Evolutionary conservation across 2,888 invertebrate species (phyloP).

Genomic region (Cyclophora albipunctata): DNA sequence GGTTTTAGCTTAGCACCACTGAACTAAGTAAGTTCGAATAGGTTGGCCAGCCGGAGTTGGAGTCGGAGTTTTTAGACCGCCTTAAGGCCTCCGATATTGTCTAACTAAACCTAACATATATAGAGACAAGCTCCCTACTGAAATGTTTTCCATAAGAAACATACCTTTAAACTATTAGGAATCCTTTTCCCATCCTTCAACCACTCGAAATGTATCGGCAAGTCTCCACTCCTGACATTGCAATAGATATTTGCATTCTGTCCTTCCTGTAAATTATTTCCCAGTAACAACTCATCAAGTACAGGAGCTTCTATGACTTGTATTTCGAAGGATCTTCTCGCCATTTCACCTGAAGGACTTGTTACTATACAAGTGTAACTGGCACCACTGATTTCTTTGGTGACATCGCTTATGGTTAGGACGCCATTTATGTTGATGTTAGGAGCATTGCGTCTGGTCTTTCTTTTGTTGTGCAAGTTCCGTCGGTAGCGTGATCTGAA

Average conservation of each 20-base stretch:
- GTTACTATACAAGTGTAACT: conserved; percentile 86
- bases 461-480: conserved; percentile 30
- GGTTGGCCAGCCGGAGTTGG: no score
- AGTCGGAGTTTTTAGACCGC: no score
- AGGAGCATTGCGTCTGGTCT: conserved; percentile 42
- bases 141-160: no score
- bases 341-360: conserved; percentile 79
- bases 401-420: conserved; percentile 76
- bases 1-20: no score
- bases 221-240: conserved; percentile 81
- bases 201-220: conserved; percentile 83
- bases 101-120: no score
- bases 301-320: conserved; percentile 85
- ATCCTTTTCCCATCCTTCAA: conserved; percentile 79
- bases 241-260: conserved; percentile 90
- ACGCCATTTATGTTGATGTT: conserved; percentile 71
- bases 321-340: conserved; percentile 76
- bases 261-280: conserved; percentile 86
- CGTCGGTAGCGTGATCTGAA: conserved; percentile 58
- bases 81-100: no score
- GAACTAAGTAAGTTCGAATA: no score
- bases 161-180: conserved; percentile 77
- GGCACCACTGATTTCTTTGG: conserved; percentile 81
- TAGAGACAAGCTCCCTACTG: no score
- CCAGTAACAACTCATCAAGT: conserved; percentile 87